Evolutionary conservation across 2,113 vertebrate genomes (phyloP), one percentile per base, ranked within the genome.

Genomic region (Agapornis roseicollis): DNA sequence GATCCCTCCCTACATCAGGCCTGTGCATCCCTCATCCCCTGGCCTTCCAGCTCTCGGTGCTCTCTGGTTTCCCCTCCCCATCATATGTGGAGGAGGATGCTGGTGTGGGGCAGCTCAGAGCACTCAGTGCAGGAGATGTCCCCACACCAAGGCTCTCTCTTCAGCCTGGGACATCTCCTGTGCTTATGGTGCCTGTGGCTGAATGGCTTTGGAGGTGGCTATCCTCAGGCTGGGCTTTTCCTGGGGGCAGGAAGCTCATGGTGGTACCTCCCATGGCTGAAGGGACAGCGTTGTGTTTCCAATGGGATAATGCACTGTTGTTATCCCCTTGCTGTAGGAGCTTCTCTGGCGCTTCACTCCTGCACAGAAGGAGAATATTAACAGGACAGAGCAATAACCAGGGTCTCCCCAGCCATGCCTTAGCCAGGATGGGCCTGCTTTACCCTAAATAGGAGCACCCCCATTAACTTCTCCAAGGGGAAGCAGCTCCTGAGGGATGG

Each of bases 121-220:
- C 33, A 22, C 33, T 56, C 55, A 9, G 3, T 56, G 31, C 33
- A 10, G 50, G 25, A 63, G 19, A 25, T 63, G 7, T 49, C 42
- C 49, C 24, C 35, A 11, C 55, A 1, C 24, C 2, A 2, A 17
- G 49, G 60, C 27, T n/a, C n/a, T 1, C 4, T 1, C 41, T 56
- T 5, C n/a, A 22, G 29, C 46, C 42, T 0, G 0, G 42, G n/a
- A 33, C 7, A 17, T 22, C 49, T 64, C 25, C 7, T 9, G 10
- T 27, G n/a, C n/a, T 42, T 60, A 37, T 50, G 49, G 61, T 1
- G 2, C 18, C 58, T 17, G 65, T n/a, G 56, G 50, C 31, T 49
- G 13, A 33, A 47, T 42, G 42, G 13, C n/a, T 50, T 22, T 70
- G 73, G 74, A 74, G 56, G 52, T 28, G 49, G 6, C n/a, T 56